A percentile compares a stretch with the other conserved stretches of the same genome.
Evolutionary conservation across 2,797 vertebrate species (phyloP).

Genomic region (Odontamblyopus rebecca): DNA sequence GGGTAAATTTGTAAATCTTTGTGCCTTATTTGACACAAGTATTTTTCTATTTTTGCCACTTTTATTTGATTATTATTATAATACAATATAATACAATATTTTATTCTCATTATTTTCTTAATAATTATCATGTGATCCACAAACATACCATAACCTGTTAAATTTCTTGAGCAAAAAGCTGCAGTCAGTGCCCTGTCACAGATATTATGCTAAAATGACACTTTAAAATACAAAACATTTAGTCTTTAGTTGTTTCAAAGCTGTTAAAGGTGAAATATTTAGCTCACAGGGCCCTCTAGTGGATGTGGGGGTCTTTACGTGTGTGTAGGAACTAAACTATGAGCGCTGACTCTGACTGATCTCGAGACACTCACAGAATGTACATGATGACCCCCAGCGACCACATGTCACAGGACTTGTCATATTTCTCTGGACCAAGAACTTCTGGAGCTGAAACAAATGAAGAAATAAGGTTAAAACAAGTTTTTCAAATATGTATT

Average conservation of each 20-base stretch:
- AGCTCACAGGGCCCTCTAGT: background rate
- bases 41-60: no score
- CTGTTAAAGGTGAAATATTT: background rate
- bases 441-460: slow-evolving; percentile 88
- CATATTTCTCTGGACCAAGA: slow-evolving; percentile 95
- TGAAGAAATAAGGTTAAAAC: background rate
- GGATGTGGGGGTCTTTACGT: background rate
- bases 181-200: no score
- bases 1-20: no score
- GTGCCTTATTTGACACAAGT: no score
- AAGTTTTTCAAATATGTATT: no score
- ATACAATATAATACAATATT: no score
- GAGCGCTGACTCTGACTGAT: background rate
- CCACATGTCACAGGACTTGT: slow-evolving; percentile 99
- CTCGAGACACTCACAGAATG: slow-evolving; percentile 87
- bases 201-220: no score
- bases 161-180: no score
- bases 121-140: no score
- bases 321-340: background rate
- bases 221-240: background rate
- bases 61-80: no score
- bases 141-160: no score
- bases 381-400: slow-evolving; percentile 97
- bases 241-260: background rate
- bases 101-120: no score